Conservation (phyloP, 2,113 vertebrate species). For the Bujurquina vittata region DNA sequence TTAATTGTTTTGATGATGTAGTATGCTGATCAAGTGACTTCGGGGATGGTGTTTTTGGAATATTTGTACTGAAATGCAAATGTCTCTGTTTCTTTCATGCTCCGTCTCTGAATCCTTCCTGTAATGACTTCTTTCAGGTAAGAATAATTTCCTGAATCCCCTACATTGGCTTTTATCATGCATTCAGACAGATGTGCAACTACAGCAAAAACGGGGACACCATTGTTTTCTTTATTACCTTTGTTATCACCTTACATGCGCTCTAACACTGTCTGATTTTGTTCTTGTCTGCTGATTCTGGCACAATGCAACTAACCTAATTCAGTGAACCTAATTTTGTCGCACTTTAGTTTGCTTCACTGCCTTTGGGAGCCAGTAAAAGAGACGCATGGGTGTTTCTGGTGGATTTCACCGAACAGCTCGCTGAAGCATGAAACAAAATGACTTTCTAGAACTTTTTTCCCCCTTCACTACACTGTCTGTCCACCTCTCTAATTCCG, state of each 20-base stretch:
- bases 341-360: constrained; percentile 8
- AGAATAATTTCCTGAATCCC: constrained; percentile 25
- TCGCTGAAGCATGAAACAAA: constrained; percentile 13
- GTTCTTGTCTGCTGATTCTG: constrained; percentile 28
- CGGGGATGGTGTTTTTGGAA: not conserved
- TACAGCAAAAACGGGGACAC: not conserved
- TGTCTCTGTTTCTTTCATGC: constrained; percentile 20
- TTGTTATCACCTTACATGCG: constrained; percentile 15
- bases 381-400: constrained; percentile 5
- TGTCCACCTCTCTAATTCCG: constrained; percentile 19
- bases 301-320: constrained; percentile 27
- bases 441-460: constrained; percentile 14
- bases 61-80: constrained; percentile 11
- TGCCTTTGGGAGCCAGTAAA: constrained; percentile 8
- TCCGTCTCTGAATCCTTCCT: not conserved
- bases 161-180: not conserved
- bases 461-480: not conserved
- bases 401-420: constrained; percentile 17
- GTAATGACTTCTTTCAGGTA: constrained; percentile 62
- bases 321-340: constrained; percentile 35
- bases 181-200: constrained; percentile 1
- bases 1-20: constrained; percentile 60
- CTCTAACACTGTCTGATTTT: not conserved
- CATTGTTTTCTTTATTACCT: constrained; percentile 30
- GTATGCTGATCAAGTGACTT: constrained; percentile 34